A percentile compares a stretch with the other conserved stretches of the same genome.
These are phyloP conservation scores for Phrynosoma platyrhinos DNA, from an alignment of 2,113 vertebrate genomes.

Conservation along the genomic window DNA sequence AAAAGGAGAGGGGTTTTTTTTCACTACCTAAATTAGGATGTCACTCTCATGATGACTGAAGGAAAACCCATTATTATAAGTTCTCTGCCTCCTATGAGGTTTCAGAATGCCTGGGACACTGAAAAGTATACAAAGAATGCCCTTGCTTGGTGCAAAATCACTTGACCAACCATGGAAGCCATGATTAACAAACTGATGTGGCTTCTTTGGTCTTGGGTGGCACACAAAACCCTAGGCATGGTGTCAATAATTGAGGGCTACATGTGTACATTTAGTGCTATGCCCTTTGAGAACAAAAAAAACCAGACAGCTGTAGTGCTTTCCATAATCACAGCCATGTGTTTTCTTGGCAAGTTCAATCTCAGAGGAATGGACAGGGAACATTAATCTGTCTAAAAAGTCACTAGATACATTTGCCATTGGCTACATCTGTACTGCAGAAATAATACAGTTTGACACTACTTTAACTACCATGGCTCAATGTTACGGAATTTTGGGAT, in stretches of 20 bases:
- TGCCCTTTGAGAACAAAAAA: constrained; percentile 15
- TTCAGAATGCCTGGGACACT: constrained; percentile 2
- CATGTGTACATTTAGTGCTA: background rate
- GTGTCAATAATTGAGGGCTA: constrained; percentile 28
- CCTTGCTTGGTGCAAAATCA: constrained; percentile 35
- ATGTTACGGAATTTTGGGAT: no score
- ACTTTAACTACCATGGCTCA: no score
- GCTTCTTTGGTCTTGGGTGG: constrained; percentile 41
- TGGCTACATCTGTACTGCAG: no score
- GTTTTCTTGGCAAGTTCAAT: background rate
- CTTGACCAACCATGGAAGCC: constrained; percentile 45
- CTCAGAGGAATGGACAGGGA: background rate
- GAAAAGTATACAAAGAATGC: constrained; percentile 38
- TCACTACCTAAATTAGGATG: constrained; percentile 42
- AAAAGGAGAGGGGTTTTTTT: constrained; percentile 5
- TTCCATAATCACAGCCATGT: constrained; percentile 4
- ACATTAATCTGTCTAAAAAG: constrained; percentile 1
- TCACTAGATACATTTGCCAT: background rate
- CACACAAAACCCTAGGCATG: constrained; percentile 33
- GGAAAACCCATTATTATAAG: constrained; percentile 50
- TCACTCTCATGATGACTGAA: constrained; percentile 35
- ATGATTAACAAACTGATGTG: constrained; percentile 37
- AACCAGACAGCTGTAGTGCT: background rate
- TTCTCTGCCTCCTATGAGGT: constrained; percentile 31
- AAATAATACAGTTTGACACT: no score